Evolutionary conservation across 2,797 vertebrate genomes (phyloP).

Genomic region (Phaenicophaeus curvirostris): DNA sequence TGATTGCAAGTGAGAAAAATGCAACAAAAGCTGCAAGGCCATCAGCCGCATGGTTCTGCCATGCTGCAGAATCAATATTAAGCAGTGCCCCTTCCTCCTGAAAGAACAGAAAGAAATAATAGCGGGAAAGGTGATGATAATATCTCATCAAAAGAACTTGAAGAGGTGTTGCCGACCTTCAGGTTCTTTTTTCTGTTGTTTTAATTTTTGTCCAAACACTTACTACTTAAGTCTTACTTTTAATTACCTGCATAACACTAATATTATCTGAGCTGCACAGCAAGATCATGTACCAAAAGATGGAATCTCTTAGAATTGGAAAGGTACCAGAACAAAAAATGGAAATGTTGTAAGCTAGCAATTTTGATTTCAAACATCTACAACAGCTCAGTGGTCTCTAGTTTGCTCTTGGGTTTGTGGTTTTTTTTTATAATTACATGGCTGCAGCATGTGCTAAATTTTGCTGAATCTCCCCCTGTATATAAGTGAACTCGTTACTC

Average conservation of each 20-base stretch:
- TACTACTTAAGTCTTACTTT: too few species aligned
- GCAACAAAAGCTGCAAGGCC: neutral
- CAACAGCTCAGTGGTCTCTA: neutral
- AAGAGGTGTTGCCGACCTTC: neutral
- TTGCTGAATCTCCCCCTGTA: neutral
- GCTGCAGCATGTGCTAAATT: neutral
- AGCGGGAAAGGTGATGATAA: neutral
- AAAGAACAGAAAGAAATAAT: neutral
- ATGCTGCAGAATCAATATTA: neutral
- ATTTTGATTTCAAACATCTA: neutral
- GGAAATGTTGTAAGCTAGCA: neutral
- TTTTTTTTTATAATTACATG: neutral
- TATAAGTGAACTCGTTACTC: neutral
- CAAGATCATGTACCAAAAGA: neutral
- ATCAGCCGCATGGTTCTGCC: neutral
- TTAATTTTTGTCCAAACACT: neutral
- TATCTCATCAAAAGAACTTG: neutral
- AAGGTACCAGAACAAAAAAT: neutral
- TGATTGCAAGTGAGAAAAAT: neutral
- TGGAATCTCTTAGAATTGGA: neutral
- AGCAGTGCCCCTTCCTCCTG: neutral
- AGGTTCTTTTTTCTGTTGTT: neutral
- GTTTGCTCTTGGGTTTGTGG: neutral
- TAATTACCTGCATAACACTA: neutral
- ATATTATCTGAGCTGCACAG: neutral